phyloP scores from a whole-genome alignment of 1,140 invertebrate genomes.

The Drosophila elegans region DNA sequence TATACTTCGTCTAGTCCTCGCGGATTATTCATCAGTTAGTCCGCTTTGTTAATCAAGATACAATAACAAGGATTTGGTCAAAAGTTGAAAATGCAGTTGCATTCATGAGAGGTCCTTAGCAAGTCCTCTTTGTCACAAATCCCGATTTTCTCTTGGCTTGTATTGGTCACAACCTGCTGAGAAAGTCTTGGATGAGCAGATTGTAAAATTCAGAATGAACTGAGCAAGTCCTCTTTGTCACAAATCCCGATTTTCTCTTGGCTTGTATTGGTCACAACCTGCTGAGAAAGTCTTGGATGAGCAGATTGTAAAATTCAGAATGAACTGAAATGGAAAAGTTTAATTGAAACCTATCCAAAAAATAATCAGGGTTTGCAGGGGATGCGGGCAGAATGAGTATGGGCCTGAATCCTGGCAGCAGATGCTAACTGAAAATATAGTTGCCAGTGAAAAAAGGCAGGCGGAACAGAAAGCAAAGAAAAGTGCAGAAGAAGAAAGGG shows the following conservation, averaged over 20 bases:
- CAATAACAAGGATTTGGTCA: too few relatives aligned
- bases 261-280: conserved; percentile 1
- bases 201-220: conserved; percentile 47
- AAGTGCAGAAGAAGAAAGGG: conserved; percentile 27
- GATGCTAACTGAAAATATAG: conserved; percentile 52
- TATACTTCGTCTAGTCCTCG: too few relatives aligned
- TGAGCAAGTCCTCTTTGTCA: conserved; percentile 13
- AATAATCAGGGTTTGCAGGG: background rate
- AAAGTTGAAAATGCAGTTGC: background rate
- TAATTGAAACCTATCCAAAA: conserved; percentile 67
- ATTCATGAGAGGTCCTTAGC: background rate
- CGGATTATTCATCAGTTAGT: too few relatives aligned
- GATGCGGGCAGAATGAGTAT: background rate
- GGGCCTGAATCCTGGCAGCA: conserved; percentile 28
- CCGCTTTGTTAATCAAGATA: too few relatives aligned
- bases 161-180: conserved; percentile 1
- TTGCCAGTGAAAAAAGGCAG: conserved; percentile 11
- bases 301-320: conserved; percentile 24
- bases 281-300: background rate
- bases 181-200: background rate
- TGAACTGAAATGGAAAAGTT: conserved; percentile 73
- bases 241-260: background rate
- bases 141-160: background rate
- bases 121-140: background rate
- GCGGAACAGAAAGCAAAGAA: conserved; percentile 4